Percentiles rank a stretch among this genome's conserved stretches.
Evolutionary conservation across 2,888 invertebrate genomes (phyloP).

Genomic region (Coecobrya sp.): DNA sequence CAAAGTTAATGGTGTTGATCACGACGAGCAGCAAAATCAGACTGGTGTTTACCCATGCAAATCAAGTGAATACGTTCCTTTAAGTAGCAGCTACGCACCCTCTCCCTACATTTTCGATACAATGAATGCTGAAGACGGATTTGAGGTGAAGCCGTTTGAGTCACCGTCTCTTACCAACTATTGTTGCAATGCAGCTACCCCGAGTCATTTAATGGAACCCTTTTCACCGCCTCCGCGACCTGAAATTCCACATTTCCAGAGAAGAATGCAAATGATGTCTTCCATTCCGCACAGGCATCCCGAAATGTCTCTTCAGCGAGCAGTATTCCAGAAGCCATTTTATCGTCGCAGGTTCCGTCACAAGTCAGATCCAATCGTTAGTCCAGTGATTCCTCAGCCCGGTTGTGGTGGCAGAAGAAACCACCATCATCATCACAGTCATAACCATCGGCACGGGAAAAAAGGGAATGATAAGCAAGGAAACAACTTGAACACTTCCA

Average conservation of each 20-base stretch:
- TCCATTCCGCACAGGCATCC: constrained; percentile 67
- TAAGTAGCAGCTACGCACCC: constrained; percentile 82
- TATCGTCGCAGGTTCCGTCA: constrained; percentile 77
- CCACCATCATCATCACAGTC: constrained; percentile 81
- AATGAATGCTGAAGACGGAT: constrained; percentile 76
- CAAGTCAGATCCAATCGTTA: constrained; percentile 93
- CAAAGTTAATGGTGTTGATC: constrained; percentile 26
- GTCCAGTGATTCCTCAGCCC: constrained; percentile 96
- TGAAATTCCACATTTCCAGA: constrained; percentile 81
- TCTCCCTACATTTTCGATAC: constrained; percentile 83
- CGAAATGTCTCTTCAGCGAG: constrained; percentile 77
- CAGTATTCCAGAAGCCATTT: constrained; percentile 80
- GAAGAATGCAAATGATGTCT: constrained; percentile 78
- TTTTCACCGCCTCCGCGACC: constrained; percentile 85
- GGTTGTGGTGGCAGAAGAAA: constrained; percentile 88
- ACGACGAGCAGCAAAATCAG: constrained; percentile 59
- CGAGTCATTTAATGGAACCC: constrained; percentile 83
- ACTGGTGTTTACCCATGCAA: constrained; percentile 72
- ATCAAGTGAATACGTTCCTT: constrained; percentile 84
- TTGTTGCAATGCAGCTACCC: constrained; percentile 77
- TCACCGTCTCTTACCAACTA: constrained; percentile 84
- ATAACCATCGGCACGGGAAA: constrained; percentile 70
- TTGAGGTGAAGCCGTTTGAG: constrained; percentile 83
- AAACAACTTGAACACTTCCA: constrained; percentile 83
- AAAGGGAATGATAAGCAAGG: constrained; percentile 76